Base-by-base conservation (phyloP, 2,113 vertebrate species). In the Ia io region DNA sequence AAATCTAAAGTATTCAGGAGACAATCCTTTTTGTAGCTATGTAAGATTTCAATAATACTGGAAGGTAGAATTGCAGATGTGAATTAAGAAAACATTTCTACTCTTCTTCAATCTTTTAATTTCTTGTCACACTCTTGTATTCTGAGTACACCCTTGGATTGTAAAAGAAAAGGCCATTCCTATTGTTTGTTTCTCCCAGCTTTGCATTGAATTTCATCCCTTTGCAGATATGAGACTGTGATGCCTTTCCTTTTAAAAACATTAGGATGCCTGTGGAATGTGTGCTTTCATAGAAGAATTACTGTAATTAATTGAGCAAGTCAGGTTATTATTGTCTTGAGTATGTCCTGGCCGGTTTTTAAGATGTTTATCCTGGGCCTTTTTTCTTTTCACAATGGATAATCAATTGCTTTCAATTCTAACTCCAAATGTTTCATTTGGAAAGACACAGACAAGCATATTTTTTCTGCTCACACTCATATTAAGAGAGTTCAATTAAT, bases 401-500 rank as follows among this genome's bases (percentile, higher is more conserved):
- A 80, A 86, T 95, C 70, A 67, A 0, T 96, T 79, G 37, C 42
- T 79, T n/a, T 82, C 35, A 35, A 32, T 88, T 91, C 14, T 70
- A 78, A 85, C 47, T 94, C 65, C 44, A 23, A 56, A 44, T 95
- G 49, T 91, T 95, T 95, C 35, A 32, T 63, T 30, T 82, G 70
- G 61, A 93, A 95, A 88, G 76, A 73, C 17, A 17, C 16, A 88
- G 63, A 30, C 40, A 32, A 87, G 87, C 35, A 20, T 90, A 28
- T 94, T 14, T 69, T 22, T n/a, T 69, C 23, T 93, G 25, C 59
- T 91, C 22, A 28, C 9, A 32, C 4, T 91, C 51, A n/a, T 76
- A n/a, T 1, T 96, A 89, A 61, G 59, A 78, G 35, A 18, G 59
- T 85, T 98, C 97, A 32, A 28, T 96, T 97, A 96, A 92, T 40